Base-by-base conservation (phyloP, 2,113 vertebrate genomes). In the Macheiramphus alcinus region DNA sequence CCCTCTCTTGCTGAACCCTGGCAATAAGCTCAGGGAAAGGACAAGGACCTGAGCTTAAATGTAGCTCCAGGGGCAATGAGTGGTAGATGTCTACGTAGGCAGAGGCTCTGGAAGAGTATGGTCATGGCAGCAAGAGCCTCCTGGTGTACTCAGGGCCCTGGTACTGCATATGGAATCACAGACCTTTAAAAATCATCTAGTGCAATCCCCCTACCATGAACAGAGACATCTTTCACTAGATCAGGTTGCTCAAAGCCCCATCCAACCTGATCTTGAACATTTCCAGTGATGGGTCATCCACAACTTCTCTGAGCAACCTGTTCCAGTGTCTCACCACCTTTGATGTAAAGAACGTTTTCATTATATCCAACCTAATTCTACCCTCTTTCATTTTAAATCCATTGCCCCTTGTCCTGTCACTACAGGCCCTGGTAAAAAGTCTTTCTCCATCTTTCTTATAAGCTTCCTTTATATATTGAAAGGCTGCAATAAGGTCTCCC, bases 231-330 rank as follows among this genome's bases (percentile, higher is more conserved):
- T 72, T 70, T 32, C 32, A 50, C 7, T 10, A 65, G 9, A 19
- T 8, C 14, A 70, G 12, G 17, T 66, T 56, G 19, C 36, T 36
- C 19, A 70, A 82, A 82, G 21, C 9, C 12, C 6, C 2, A 0
- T 59, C 16, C 48, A 31, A 11, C 17, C 21, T 61, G 21, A 3
- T 6, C 26, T 85, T 65, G 38, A 73, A 45, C 2, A 2, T 9
- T 67, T 25, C 4, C 36, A 38, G 0, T 22, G 22, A 52, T 2
- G 3, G 40, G 3, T 7, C 11, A 71, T 16, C 17, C 17, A 38
- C 12, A 38, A 1, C 21, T 55, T 73, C 22, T 45, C n/a, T 58
- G 20, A 31, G 20, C 14, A 84, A 58, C 13, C 3, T 25, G 29
- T 47, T 82, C 19, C 36, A 14, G 5, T 23, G n/a, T 31, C 25